Base-by-base conservation (phyloP, 2,888 invertebrate genomes). In the Rhamnusium bicolor region DNA sequence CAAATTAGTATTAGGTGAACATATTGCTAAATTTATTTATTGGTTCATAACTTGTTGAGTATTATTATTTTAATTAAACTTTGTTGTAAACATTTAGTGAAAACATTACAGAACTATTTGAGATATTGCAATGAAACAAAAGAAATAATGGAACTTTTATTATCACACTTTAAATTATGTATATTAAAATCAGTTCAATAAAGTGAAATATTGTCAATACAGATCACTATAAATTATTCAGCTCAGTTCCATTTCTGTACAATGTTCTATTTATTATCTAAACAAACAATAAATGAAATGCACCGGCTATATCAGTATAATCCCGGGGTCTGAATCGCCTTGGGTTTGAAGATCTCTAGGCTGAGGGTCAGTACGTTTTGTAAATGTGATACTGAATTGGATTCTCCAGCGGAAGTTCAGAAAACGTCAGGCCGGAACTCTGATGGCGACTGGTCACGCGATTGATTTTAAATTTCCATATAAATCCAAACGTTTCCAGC, bases 401-500 rank as follows among this genome's bases (percentile, higher is more conserved):
- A 67, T 67, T 46, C 67, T 56, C 67, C 24, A 56, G 71, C 81
- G 82, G 82, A 84, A 82, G 82, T 78, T 77, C 71, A 77, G 75
- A 74, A 72, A 80, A 80, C 80, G 80, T 80, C 80, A 78, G 71
- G 75, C 81, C 82, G 83, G 83, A 84, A 82, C 76, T 80, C 79
- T 75, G 76, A 83, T 78, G 78, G 81, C 79, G 83, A 82, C 82
- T 81, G 85, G 84, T 81, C 84, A 82, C 75, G 77, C 85, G 85
- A 86, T 86, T 86, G 86, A 86, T 86, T 86, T 83, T 78, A 79
- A 85, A 86, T 86, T 86, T 86, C 85, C 86, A 86, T 86, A 86
- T 86, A 86, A 86, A 86, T 86, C 81, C 82, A 79, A 83, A 79
- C 77, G 76, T 79, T 82, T 84, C 83, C 81, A 80, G 76, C 78